Conservation (phyloP, 2,113 vertebrate species). For the Sturnus vulgaris region DNA sequence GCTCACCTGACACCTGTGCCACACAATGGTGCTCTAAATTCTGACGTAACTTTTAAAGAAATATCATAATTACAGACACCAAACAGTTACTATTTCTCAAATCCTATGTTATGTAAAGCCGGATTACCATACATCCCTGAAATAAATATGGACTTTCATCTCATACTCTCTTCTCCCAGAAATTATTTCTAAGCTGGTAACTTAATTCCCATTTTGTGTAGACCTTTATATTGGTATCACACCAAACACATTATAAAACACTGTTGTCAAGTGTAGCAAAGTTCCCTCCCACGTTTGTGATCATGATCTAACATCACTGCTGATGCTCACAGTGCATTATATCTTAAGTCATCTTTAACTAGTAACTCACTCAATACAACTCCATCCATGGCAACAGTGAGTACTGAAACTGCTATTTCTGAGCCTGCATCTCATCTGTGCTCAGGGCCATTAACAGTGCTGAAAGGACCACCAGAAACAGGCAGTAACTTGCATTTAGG, state of each 20-base stretch:
- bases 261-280: not conserved
- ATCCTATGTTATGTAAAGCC: not conserved
- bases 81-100: not conserved
- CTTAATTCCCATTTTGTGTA: not conserved
- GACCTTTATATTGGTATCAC: not conserved
- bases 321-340: not conserved
- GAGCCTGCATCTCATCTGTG: not conserved
- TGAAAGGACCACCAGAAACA: not conserved
- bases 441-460: not conserved
- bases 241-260: not conserved
- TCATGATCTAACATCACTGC: not conserved
- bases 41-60: not conserved
- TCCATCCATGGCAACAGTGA: not conserved
- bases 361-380: not conserved
- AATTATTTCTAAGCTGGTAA: not conserved
- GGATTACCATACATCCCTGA: not conserved
- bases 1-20: not conserved
- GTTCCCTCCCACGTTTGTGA: not conserved
- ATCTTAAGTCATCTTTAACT: not conserved
- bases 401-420: not conserved
- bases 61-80: not conserved
- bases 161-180: not conserved
- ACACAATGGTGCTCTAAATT: not conserved
- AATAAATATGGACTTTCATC: not conserved
- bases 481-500: not conserved